phyloP scores from a whole-genome alignment of 2,113 vertebrate species.

The Alethe castanea region DNA sequence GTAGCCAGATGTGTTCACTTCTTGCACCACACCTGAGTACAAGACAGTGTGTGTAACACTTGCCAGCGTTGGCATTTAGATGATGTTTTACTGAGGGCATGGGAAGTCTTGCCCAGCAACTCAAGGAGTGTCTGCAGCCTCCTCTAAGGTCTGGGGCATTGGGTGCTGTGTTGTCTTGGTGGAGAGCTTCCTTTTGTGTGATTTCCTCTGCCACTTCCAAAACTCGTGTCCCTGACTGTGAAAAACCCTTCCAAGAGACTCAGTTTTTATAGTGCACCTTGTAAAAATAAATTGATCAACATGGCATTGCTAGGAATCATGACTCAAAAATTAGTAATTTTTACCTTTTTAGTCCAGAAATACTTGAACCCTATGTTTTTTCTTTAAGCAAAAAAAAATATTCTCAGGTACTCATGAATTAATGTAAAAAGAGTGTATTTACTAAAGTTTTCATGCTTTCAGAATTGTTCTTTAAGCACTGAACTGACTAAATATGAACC shows the following conservation, averaged over 20 bases:
- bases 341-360: not conserved
- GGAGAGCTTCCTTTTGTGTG: not conserved
- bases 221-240: not conserved
- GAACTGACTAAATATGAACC: not conserved
- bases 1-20: not conserved
- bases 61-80: not conserved
- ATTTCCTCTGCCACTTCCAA: not conserved
- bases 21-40: not conserved
- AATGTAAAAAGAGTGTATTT: not conserved
- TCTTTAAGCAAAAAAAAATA: not conserved
- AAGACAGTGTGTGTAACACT: not conserved
- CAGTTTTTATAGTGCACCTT: not conserved
- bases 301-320: not conserved
- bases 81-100: not conserved
- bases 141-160: not conserved
- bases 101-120: not conserved
- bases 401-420: not conserved
- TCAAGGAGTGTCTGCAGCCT: not conserved
- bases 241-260: not conserved
- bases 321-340: not conserved
- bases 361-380: not conserved
- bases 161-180: not conserved
- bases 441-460: not conserved
- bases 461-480: not conserved
- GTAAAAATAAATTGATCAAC: not conserved